These are phyloP conservation scores for Holothuria glaberrima DNA, from an alignment of 35 echinoderm and acorn worm species.

Conservation along the genomic window DNA sequence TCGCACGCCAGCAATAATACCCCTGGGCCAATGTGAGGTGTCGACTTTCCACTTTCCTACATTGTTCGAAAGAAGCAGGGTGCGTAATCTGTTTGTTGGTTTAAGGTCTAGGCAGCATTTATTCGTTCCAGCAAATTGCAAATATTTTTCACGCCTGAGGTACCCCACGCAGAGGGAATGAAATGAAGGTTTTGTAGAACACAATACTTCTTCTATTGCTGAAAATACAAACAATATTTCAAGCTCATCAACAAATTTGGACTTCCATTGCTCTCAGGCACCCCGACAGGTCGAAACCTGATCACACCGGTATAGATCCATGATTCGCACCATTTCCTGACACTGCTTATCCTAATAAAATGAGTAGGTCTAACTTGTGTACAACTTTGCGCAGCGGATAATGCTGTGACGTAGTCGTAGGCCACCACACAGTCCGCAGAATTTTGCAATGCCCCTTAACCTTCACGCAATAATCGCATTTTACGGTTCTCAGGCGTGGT, in stretches of 20 bases:
- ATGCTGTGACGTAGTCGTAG: too few relatives aligned
- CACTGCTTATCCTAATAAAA: too few relatives aligned
- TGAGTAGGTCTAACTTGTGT: too few relatives aligned
- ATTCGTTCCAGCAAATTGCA: slow-evolving; percentile 49
- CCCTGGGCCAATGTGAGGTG: slow-evolving; percentile 17
- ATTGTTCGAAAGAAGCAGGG: slow-evolving; percentile 6
- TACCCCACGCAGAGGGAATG: slow-evolving; percentile 43
- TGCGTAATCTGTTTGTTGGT: slow-evolving; percentile 62
- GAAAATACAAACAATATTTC: slow-evolving; percentile 58
- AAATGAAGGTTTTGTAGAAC: neutral
- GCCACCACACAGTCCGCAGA: too few relatives aligned
- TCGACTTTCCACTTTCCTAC: neutral
- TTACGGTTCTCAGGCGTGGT: too few relatives aligned
- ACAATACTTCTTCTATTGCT: slow-evolving; percentile 11
- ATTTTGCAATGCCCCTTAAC: too few relatives aligned
- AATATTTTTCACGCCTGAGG: slow-evolving; percentile 50
- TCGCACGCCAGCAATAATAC: slow-evolving; percentile 39
- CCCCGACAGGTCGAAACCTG: too few relatives aligned
- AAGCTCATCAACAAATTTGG: slow-evolving; percentile 41
- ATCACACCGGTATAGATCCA: too few relatives aligned
- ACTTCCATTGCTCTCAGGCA: too few relatives aligned
- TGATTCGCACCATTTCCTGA: too few relatives aligned
- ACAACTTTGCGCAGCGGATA: too few relatives aligned
- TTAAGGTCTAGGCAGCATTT: slow-evolving; percentile 41
- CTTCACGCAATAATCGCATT: too few relatives aligned